Base-by-base conservation (phyloP, 2,888 invertebrate genomes). In the Danaus chrysippus region DNA sequence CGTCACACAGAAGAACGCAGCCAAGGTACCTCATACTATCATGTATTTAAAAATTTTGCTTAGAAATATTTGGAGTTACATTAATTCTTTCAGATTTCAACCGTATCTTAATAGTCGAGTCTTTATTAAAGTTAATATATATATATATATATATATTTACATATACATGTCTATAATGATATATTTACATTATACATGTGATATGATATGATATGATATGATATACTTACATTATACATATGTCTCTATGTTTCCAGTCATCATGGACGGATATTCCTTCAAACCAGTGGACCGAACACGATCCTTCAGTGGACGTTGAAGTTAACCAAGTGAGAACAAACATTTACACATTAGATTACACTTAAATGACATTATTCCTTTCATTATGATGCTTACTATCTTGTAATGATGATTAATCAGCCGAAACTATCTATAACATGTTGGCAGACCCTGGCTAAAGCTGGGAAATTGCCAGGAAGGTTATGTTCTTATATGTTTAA, bases 221-320 rank as follows among this genome's bases (percentile, higher is more conserved):
- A 75, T 43, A 56, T 68, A 0, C 53, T 42, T 44, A 57, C 10
- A 46, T 13, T 13, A 8, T 34, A 34, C 23, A 34, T 34, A 8
- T 34, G 3, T 34, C 23, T 5, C 15, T 34, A 11, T 41, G 41
- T 34, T 49, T 43, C 9, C 46, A 67, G 66, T 46, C 54, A 15
- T 54, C 74, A 0, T 86, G 86, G 86, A 81, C 85, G 0, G 82
- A 84, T 44, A 78, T 86, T 10, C 84, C 86, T 0, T 78, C 73
- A 44, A 77, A 68, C 42, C 82, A 82, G 58, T 87, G 86, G 87
- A 79, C 74, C n/a, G 84, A 83, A 3, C 78, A 75, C 6, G 84
- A 83, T 0, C 68, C 73, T 0, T 61, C 64, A 0, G 62, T 64
- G 12, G 84, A 84, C 0, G 46, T 64, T 0, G 83, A 84, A 2